phyloP scores from a whole-genome alignment of 2,113 vertebrate species.

The Ceratotherium simum region DNA sequence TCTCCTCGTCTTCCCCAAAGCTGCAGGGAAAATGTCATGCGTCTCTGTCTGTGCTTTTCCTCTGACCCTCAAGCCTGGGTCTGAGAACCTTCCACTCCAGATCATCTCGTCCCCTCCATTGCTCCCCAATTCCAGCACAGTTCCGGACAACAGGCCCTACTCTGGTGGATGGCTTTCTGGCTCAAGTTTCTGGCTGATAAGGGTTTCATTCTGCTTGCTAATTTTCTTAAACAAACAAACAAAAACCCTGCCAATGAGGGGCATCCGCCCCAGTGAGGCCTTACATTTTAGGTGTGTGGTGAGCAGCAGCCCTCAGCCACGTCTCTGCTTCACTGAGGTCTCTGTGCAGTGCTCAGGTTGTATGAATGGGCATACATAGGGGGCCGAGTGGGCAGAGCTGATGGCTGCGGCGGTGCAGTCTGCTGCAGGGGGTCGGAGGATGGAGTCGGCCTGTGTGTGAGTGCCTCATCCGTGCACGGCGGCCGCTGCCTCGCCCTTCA shows the following conservation, averaged over 20 bases:
- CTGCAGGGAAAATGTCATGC: neutral
- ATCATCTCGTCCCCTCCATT: too few species aligned
- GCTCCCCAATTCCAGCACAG: neutral
- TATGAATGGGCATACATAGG: neutral
- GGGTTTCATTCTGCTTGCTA: neutral
- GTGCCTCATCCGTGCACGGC: neutral
- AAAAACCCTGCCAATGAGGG: neutral
- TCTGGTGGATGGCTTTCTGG: neutral
- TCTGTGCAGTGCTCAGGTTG: neutral
- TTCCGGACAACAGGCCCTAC: rapidly evolving
- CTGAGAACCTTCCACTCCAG: neutral
- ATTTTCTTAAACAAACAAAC: conserved; percentile 14
- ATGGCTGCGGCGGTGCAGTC: neutral
- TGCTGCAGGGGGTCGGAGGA: neutral
- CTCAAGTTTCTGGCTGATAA: neutral
- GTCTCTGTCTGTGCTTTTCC: neutral
- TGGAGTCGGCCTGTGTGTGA: rapidly evolving
- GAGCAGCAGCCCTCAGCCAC: neutral
- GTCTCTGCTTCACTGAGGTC: neutral
- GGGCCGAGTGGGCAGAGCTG: neutral
- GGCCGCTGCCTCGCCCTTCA: rapidly evolving
- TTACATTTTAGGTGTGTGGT: neutral
- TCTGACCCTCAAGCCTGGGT: neutral
- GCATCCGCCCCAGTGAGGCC: neutral
- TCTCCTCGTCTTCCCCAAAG: neutral